phyloP scores from a whole-genome alignment of 2,888 invertebrate species.

The Apantesis nais region DNA sequence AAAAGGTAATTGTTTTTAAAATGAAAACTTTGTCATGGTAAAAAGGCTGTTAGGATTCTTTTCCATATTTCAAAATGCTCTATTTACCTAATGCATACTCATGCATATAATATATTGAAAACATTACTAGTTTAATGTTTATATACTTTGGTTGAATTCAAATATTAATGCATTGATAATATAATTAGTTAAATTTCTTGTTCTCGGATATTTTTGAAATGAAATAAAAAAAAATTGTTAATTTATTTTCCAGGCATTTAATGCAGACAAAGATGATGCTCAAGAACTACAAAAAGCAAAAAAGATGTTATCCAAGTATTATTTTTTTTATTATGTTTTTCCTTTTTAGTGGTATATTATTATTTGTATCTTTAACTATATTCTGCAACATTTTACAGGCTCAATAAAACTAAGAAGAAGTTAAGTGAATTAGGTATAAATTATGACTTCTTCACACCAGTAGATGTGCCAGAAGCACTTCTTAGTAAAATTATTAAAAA shows the following conservation, averaged over 20 bases:
- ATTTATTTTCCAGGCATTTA: conserved; percentile 60
- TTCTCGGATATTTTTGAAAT: too few relatives aligned
- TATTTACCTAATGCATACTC: too few relatives aligned
- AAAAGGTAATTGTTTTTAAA: conserved; percentile 59
- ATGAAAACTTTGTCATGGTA: not conserved
- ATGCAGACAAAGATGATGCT: conserved; percentile 68
- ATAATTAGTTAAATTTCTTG: too few relatives aligned
- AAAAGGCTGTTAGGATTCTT: too few relatives aligned
- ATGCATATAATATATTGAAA: too few relatives aligned
- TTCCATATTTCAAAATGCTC: too few relatives aligned
- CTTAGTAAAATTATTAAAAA: conserved; percentile 41
- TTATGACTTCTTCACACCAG: conserved; percentile 81
- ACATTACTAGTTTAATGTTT: too few relatives aligned
- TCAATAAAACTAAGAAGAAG: conserved; percentile 77
- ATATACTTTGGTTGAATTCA: too few relatives aligned
- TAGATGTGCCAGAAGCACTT: conserved; percentile 75
- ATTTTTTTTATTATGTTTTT: conserved; percentile 2
- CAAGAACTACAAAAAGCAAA: conserved; percentile 70
- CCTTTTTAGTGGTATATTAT: not conserved
- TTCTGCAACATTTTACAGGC: conserved; percentile 55
- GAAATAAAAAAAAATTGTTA: not conserved
- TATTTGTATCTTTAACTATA: not conserved
- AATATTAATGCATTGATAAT: too few relatives aligned
- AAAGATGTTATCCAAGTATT: conserved; percentile 70
- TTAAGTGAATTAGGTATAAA: conserved; percentile 80